Evolutionary conservation across 2,797 vertebrate genomes (phyloP).

Genomic region (Acanthurus lineatus): DNA sequence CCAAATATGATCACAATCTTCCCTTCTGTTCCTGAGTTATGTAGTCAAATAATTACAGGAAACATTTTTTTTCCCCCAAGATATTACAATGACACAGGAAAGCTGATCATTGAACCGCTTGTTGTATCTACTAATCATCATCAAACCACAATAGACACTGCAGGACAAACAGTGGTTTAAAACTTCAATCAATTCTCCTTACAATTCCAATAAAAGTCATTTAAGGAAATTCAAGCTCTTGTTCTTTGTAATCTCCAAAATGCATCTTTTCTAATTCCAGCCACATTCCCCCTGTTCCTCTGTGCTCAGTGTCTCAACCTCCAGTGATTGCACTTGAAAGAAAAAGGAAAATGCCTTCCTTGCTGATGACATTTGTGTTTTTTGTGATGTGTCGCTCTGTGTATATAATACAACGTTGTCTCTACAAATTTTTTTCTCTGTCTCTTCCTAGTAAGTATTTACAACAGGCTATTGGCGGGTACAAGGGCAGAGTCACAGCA

Average conservation of each 20-base stretch:
- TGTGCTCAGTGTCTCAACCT: conserved; percentile 18
- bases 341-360: conserved; percentile 18
- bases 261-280: background rate
- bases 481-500: conserved; percentile 34
- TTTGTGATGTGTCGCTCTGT: background rate
- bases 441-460: conserved; percentile 7
- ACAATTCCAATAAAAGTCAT: conserved; percentile 13
- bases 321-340: conserved; percentile 9
- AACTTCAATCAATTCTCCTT: background rate
- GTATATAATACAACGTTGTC: background rate
- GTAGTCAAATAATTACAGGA: too few relatives aligned
- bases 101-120: background rate
- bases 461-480: conserved; percentile 2
- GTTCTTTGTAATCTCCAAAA: background rate
- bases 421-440: background rate
- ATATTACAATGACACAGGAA: too few relatives aligned
- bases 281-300: background rate
- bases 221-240: background rate
- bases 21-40: too few relatives aligned
- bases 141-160: conserved; percentile 5
- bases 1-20: too few relatives aligned
- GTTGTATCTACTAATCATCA: background rate
- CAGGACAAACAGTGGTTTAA: background rate
- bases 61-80: too few relatives aligned
- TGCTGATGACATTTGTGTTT: conserved; percentile 12